Base-by-base conservation (phyloP, 1,140 invertebrate genomes). In the Pemphigus obesinymphae region DNA sequence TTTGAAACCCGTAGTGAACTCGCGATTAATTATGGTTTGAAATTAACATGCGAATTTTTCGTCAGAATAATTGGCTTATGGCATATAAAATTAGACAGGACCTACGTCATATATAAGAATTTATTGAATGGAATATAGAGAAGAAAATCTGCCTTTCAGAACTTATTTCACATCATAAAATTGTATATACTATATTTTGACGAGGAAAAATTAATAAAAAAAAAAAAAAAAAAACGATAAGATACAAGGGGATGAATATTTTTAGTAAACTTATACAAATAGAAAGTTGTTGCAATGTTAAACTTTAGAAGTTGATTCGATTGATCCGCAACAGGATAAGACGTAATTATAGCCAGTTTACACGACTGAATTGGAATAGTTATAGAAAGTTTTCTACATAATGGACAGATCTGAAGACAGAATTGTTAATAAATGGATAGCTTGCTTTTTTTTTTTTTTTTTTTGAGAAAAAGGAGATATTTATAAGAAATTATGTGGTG, bases 361-460 rank as follows among this genome's bases (percentile, higher is more conserved):
- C 66, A 29, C 15, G 10, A 26, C 40, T 26, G 10, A 45, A 70
- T 23, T 13, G 45, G 13, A 45, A 70, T 45, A 45, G n/a, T 17
- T 45, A 6, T 70, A 43, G 20, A 70, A 45, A 45, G 23, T 70
- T 45, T n/a, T 45, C 40, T 13, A 0, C 68, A 23, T 45, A 70
- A 70, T 8, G 40, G 23, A 45, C 63, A 13, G n/a, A 13, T 50
- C 43, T 11, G 13, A 23, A 20, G 43, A 68, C 20, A 68, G 34
- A 68, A 7, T 68, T 43, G n/a, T 40, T 3, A 17, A 70, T 26
- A 45, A 20, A 29, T 17, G 15, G n/a, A 70, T 70, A 66, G 34
- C 11, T 70, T 70, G 2, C 8, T 31, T 34, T n/a, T n/a, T n/a
- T n/a, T n/a, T n/a, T 63, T 37, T 50, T 66, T 15, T 83, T 83